These are phyloP conservation scores for Zaprionus inermis DNA, from an alignment of 1,140 invertebrate genomes.

Conservation along the genomic window DNA sequence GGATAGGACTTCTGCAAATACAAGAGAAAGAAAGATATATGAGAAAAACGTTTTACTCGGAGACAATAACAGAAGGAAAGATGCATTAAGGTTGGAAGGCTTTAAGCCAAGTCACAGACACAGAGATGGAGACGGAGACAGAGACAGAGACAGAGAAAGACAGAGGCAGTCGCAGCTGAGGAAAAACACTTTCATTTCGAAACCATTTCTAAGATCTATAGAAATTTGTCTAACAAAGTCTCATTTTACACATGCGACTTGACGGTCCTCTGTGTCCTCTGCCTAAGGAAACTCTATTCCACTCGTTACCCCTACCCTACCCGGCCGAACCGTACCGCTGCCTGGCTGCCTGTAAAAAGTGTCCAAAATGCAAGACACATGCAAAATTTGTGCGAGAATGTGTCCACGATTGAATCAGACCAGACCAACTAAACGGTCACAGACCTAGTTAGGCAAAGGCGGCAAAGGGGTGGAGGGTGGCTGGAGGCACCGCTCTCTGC, in stretches of 20 bases:
- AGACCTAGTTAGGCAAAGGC: conserved; percentile 13
- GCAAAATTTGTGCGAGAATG: conserved; percentile 17
- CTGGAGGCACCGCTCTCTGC: neutral
- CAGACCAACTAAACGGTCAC: conserved; percentile 16
- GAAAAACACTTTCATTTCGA: conserved; percentile 31
- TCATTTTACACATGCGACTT: conserved; percentile 30
- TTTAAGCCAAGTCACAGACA: conserved; percentile 20
- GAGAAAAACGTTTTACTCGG: conserved; percentile 7
- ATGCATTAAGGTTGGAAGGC: conserved; percentile 36
- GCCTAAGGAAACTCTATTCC: neutral
- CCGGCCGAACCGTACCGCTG: too few species aligned
- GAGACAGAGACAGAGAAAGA: neutral
- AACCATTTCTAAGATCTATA: conserved; percentile 7
- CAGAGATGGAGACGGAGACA: neutral
- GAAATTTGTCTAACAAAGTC: conserved; percentile 35
- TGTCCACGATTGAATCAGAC: too few species aligned
- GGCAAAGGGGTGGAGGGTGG: too few species aligned
- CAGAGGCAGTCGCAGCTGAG: neutral
- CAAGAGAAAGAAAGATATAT: neutral
- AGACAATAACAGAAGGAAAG: conserved; percentile 26
- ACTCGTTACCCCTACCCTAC: neutral
- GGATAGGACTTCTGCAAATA: conserved; percentile 86
- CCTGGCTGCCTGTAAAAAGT: neutral
- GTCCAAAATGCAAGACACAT: conserved; percentile 18
- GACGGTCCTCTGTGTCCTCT: neutral